These are phyloP conservation scores for Hylomyscus alleni DNA, from an alignment of 2,797 vertebrate genomes.

Conservation along the genomic window DNA sequence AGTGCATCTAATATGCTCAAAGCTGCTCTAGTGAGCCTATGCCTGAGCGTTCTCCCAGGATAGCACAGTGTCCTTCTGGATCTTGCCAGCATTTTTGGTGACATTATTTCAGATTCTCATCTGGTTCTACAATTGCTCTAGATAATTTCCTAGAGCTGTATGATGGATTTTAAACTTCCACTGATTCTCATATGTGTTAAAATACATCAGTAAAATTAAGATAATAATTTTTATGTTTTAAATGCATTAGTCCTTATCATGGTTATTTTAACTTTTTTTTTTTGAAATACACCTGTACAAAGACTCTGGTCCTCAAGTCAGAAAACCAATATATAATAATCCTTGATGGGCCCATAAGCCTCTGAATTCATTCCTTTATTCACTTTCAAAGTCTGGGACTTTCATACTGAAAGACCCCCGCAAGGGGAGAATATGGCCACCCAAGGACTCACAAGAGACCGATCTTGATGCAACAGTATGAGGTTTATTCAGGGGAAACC, in stretches of 20 bases:
- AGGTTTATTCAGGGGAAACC: too few species aligned
- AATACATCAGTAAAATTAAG: not conserved
- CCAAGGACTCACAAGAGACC: too few species aligned
- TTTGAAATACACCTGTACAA: constrained; percentile 14
- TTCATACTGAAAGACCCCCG: too few species aligned
- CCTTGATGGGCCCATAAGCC: not conserved
- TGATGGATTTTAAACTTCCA: constrained; percentile 26
- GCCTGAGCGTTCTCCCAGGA: not conserved
- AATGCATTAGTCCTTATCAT: constrained; percentile 4
- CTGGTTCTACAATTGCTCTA: not conserved
- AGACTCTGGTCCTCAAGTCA: constrained; percentile 13
- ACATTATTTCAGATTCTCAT: constrained; percentile 44
- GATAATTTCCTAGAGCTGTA: constrained; percentile 60
- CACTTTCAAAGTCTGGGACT: not conserved
- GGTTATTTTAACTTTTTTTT: not conserved
- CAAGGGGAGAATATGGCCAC: too few species aligned
- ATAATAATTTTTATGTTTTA: not conserved
- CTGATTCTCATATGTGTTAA: not conserved
- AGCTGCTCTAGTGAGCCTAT: not conserved
- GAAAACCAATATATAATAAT: not conserved
- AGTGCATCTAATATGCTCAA: not conserved
- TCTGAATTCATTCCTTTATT: not conserved
- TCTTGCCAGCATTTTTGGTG: not conserved
- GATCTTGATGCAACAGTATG: too few species aligned
- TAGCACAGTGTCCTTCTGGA: not conserved